Evolutionary conservation across 2,888 invertebrate species (phyloP).

Genomic region (Epiblema foenella): DNA sequence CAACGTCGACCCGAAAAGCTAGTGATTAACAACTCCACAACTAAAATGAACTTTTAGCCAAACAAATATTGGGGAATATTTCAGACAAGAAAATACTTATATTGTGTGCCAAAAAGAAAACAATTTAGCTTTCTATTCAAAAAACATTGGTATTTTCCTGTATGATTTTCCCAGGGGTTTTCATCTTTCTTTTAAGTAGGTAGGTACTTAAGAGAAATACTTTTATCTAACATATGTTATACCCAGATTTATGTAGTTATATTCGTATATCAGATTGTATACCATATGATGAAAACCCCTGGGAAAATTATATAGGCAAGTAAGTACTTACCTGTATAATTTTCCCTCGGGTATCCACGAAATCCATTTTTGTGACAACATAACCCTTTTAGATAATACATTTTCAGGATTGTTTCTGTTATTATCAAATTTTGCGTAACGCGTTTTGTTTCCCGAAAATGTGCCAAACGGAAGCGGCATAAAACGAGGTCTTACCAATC

Average conservation of each 20-base stretch:
- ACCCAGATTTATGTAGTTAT: too few species aligned
- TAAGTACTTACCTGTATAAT: neutral
- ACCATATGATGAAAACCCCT: too few species aligned
- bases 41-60: neutral
- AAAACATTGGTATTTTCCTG: too few species aligned
- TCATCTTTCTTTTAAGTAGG: too few species aligned
- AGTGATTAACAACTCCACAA: neutral
- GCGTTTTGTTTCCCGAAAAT: slow-evolving; percentile 10
- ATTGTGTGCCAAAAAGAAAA: too few species aligned
- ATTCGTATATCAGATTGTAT: too few species aligned
- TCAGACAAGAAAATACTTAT: neutral
- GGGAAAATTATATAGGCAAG: too few species aligned
- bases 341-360: slow-evolving; percentile 17
- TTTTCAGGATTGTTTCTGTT: slow-evolving; percentile 31
- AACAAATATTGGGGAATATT: neutral
- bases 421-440: slow-evolving; percentile 36
- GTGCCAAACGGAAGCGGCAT: neutral
- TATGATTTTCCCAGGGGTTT: too few species aligned
- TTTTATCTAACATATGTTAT: too few species aligned
- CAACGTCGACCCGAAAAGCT: neutral
- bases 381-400: slow-evolving; percentile 28
- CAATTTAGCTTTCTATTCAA: too few species aligned
- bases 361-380: too few species aligned
- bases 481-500: neutral
- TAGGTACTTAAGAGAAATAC: too few species aligned